Percentiles rank a stretch among this genome's conserved stretches.
Conservation (phyloP, 2,113 vertebrate species). For the Ondatra zibethicus region DNA sequence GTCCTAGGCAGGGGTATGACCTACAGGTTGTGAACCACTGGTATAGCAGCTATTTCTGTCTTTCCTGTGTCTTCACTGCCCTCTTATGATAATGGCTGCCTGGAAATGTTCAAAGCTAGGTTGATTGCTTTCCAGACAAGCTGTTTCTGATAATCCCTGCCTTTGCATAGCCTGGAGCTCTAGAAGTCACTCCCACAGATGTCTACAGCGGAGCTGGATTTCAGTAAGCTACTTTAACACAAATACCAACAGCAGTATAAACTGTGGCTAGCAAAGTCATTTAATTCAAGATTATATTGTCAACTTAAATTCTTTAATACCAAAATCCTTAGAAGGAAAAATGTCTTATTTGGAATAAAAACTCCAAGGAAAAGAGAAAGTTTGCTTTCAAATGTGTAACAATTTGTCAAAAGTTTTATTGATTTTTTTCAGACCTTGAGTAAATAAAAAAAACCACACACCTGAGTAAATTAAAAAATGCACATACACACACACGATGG, state of each 20-base stretch:
- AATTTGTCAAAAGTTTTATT: slow-evolving; percentile 15
- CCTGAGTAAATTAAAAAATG: not conserved
- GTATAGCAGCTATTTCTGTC: not conserved
- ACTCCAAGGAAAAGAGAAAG: not conserved
- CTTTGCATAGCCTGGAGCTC: not conserved
- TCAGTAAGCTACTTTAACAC: not conserved
- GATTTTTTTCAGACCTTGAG: not conserved
- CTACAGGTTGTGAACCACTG: not conserved
- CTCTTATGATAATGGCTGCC: not conserved
- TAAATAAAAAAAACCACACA: not conserved
- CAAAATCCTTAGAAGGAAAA: slow-evolving; percentile 18
- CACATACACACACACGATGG: not conserved
- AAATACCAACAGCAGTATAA: not conserved
- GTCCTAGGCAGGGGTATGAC: not conserved
- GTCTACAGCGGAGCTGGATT: not conserved
- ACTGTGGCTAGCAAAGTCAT: not conserved
- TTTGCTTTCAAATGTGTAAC: not conserved
- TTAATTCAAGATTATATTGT: not conserved
- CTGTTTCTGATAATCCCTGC: not conserved
- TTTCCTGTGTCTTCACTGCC: not conserved
- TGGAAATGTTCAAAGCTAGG: not conserved
- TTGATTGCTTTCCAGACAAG: not conserved
- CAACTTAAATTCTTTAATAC: not conserved
- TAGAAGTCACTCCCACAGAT: not conserved
- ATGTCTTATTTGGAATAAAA: not conserved